These are phyloP conservation scores for Ericerus pela DNA, from an alignment of 1,140 invertebrate genomes.

Conservation along the genomic window DNA sequence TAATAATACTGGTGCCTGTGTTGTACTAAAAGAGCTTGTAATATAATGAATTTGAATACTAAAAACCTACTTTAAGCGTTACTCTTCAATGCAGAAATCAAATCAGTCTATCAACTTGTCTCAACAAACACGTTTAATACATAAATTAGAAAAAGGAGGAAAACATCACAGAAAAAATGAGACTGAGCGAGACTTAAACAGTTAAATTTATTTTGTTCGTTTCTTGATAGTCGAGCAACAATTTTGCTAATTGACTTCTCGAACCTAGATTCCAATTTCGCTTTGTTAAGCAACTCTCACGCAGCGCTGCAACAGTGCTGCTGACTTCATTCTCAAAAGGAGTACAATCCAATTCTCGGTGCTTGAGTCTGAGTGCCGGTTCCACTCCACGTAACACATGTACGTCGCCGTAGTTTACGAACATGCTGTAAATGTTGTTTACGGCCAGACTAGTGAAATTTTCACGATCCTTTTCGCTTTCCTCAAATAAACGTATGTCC, in stretches of 20 bases:
- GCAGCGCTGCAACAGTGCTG: constrained; percentile 10
- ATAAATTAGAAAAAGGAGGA: too few relatives aligned
- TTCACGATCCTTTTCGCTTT: constrained; percentile 1
- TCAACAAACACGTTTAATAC: too few relatives aligned
- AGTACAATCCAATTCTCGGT: constrained; percentile 15
- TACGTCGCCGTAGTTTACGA: constrained; percentile 40
- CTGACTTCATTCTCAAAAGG: constrained; percentile 4
- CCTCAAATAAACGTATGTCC: constrained; percentile 35
- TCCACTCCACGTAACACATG: constrained; percentile 57
- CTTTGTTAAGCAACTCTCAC: constrained; percentile 16
- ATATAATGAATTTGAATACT: too few relatives aligned
- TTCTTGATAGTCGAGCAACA: constrained; percentile 22
- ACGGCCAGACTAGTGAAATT: constrained; percentile 17
- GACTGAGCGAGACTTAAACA: too few relatives aligned
- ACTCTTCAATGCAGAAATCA: too few relatives aligned
- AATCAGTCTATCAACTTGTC: too few relatives aligned
- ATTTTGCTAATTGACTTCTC: constrained; percentile 22
- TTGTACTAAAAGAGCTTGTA: too few relatives aligned
- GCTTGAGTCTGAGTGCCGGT: constrained; percentile 38
- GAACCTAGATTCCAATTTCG: constrained; percentile 22
- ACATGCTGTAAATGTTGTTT: constrained; percentile 45
- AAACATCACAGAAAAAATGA: too few relatives aligned
- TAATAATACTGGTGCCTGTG: too few relatives aligned
- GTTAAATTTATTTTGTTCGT: neutral
- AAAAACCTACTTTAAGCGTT: too few relatives aligned